Conservation (phyloP, 1,140 invertebrate genomes). For the Notospermus geniculatus region DNA sequence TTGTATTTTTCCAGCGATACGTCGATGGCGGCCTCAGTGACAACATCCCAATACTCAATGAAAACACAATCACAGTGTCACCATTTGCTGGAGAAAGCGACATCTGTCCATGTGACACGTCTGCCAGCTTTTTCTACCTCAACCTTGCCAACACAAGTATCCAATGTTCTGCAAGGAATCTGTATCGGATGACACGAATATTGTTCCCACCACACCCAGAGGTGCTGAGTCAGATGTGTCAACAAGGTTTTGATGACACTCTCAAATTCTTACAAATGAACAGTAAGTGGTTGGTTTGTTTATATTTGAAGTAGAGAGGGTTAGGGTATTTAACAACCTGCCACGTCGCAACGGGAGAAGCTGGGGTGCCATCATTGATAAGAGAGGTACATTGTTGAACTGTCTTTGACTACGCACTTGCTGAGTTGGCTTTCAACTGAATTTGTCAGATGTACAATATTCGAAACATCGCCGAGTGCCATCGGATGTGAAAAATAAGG, state of each 20-base stretch:
- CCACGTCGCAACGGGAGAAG: neutral
- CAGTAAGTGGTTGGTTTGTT: slow-evolving; percentile 55
- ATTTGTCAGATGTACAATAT: neutral
- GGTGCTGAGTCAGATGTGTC: slow-evolving; percentile 86
- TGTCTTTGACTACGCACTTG: neutral
- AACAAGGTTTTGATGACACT: slow-evolving; percentile 95
- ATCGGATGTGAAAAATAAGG: neutral
- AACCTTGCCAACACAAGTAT: slow-evolving; percentile 94
- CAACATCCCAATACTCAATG: slow-evolving; percentile 89
- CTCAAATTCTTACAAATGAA: slow-evolving; percentile 88
- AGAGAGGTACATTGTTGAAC: neutral
- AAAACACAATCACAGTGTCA: slow-evolving; percentile 93
- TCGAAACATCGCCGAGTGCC: neutral
- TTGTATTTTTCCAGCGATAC: slow-evolving; percentile 64
- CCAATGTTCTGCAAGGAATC: slow-evolving; percentile 70
- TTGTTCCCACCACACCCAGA: slow-evolving; percentile 94
- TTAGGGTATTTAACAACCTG: neutral
- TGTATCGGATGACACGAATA: slow-evolving; percentile 86
- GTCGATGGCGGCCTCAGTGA: slow-evolving; percentile 97
- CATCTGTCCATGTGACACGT: slow-evolving; percentile 87
- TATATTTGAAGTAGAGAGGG: neutral
- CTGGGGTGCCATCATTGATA: neutral
- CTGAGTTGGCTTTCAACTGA: neutral
- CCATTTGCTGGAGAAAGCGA: slow-evolving; percentile 98
- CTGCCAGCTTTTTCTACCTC: slow-evolving; percentile 57